Conservation (phyloP, 2,888 invertebrate species). For the Torymus aiolomorphi region DNA sequence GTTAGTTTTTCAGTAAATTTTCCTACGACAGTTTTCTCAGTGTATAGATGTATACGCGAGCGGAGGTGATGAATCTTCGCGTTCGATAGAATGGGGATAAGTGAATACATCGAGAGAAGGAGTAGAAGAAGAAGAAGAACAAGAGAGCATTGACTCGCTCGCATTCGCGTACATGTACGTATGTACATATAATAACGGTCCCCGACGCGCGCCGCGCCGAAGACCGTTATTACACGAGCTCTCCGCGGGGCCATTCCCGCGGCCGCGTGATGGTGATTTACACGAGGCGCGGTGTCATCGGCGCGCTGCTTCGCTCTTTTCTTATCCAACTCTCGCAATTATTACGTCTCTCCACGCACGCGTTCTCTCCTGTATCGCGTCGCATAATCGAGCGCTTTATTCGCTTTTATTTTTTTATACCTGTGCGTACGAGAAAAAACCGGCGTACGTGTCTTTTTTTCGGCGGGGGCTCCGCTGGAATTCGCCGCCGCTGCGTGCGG, state of each 20-base stretch:
- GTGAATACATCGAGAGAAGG: background rate
- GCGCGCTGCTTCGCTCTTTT: no score
- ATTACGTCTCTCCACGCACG: no score
- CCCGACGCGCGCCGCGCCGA: slow-evolving; percentile 12
- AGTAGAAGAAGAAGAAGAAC: background rate
- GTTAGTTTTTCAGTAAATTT: no score
- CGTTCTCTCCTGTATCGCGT: no score
- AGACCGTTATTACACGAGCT: slow-evolving; percentile 39
- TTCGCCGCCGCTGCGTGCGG: background rate
- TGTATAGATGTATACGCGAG: no score
- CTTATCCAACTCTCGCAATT: no score
- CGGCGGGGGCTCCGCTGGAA: background rate
- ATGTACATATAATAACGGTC: slow-evolving; percentile 34
- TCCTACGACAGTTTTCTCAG: no score
- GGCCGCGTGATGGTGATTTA: background rate
- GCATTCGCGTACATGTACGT: no score
- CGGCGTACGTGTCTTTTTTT: background rate
- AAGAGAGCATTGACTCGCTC: background rate
- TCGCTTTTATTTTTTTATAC: no score
- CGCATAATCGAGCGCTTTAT: no score
- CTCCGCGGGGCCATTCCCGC: background rate
- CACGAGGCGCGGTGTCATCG: background rate
- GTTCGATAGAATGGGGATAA: no score
- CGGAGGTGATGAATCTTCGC: no score
- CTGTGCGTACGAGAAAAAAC: background rate